Conservation (phyloP, 2,888 invertebrate genomes). For the Crematogaster levior region DNA sequence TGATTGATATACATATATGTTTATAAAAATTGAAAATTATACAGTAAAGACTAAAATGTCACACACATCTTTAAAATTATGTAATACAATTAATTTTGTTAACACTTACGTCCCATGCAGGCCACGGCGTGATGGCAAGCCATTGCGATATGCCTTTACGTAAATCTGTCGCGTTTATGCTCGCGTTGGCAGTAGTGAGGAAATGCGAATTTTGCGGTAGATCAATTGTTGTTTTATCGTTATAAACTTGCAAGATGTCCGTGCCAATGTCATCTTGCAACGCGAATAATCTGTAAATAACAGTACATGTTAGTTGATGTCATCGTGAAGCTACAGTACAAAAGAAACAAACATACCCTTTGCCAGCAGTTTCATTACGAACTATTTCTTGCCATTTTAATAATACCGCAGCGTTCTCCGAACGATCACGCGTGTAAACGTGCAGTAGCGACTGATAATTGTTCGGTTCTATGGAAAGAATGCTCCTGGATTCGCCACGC, state of each 20-base stretch:
- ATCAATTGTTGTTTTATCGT: slow-evolving; percentile 77
- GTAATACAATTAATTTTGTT: not conserved
- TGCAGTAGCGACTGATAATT: slow-evolving; percentile 90
- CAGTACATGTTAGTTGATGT: not conserved
- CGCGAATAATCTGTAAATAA: slow-evolving; percentile 76
- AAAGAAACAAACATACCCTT: slow-evolving; percentile 81
- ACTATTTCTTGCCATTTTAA: slow-evolving; percentile 89
- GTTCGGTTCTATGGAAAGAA: slow-evolving; percentile 78
- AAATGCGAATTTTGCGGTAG: slow-evolving; percentile 81
- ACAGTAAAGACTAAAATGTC: not conserved
- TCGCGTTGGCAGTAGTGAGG: slow-evolving; percentile 72
- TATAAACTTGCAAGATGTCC: slow-evolving; percentile 78
- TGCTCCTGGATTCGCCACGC: slow-evolving; percentile 86
- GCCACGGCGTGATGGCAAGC: slow-evolving; percentile 83
- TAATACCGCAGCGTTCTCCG: slow-evolving; percentile 88
- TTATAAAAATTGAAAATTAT: not conserved
- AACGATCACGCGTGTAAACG: slow-evolving; percentile 89
- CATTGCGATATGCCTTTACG: slow-evolving; percentile 70
- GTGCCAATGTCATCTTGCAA: slow-evolving; percentile 79
- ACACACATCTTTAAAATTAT: not conserved
- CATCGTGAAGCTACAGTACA: not conserved
- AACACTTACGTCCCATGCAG: slow-evolving; percentile 86
- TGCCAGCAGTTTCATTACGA: slow-evolving; percentile 86
- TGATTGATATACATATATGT: slow-evolving; percentile 37
- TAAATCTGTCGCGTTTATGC: slow-evolving; percentile 73